Percentiles rank a stretch among this genome's conserved stretches.
Conservation (phyloP, 2,888 invertebrate species). For the Sicus ferrugineus region DNA sequence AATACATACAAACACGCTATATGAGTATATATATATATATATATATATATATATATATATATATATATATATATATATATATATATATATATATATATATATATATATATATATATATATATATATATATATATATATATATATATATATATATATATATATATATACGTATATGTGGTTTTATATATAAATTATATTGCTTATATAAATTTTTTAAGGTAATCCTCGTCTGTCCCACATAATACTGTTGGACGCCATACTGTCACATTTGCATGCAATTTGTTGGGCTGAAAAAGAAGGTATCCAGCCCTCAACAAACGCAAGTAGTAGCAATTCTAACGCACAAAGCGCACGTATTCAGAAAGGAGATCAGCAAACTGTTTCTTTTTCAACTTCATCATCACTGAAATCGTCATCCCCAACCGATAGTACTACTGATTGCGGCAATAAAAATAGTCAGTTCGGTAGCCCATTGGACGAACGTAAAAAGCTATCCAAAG, state of each 20-base stretch:
- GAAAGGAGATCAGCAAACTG: constrained; percentile 33
- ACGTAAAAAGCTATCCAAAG: constrained; percentile 52
- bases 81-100: neutral
- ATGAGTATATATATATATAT: neutral
- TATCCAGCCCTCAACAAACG: constrained; percentile 47
- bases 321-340: constrained; percentile 38
- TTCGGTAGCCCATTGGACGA: constrained; percentile 38
- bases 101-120: neutral
- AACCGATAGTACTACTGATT: constrained; percentile 47
- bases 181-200: neutral
- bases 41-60: neutral
- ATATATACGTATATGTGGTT: neutral
- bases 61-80: neutral
- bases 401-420: constrained; percentile 39
- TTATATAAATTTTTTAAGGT: constrained; percentile 39
- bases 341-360: constrained; percentile 39
- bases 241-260: constrained; percentile 58
- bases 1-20: too few relatives aligned
- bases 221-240: constrained; percentile 62
- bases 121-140: neutral
- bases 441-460: constrained; percentile 44
- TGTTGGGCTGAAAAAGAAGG: constrained; percentile 62
- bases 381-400: constrained; percentile 37
- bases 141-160: neutral
- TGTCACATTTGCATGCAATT: constrained; percentile 62